Conservation (phyloP, 2,797 vertebrate genomes). For the Galago senegalensis region DNA sequence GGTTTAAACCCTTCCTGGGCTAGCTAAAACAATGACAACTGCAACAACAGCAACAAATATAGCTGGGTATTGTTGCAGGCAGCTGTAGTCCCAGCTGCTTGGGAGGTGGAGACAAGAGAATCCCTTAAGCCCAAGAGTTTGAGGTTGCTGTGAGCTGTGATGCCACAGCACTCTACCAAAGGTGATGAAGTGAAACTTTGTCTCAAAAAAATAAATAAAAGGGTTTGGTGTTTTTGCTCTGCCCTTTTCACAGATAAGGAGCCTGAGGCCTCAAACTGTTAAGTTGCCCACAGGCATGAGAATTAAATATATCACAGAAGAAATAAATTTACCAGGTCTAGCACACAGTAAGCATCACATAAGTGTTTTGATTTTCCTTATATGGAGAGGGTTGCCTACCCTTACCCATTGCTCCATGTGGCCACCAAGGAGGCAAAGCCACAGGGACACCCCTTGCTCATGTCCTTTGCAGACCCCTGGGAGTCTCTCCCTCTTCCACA, state of each 20-base stretch:
- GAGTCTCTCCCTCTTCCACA: background rate
- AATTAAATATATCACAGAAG: background rate
- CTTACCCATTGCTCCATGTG: background rate
- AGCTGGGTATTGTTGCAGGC: too few relatives aligned
- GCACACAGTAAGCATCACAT: too few relatives aligned
- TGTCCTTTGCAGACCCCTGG: background rate
- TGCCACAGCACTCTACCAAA: too few relatives aligned
- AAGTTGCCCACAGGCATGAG: background rate
- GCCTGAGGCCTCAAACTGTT: background rate
- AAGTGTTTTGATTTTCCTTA: background rate
- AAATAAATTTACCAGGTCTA: background rate
- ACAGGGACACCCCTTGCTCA: accelerated
- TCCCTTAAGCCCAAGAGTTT: too few relatives aligned
- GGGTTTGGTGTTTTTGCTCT: background rate
- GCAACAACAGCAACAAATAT: too few relatives aligned
- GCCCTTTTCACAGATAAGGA: background rate
- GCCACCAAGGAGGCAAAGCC: background rate
- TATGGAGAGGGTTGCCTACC: background rate
- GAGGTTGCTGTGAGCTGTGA: too few relatives aligned
- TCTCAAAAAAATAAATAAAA: background rate
- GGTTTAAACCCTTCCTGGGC: too few relatives aligned
- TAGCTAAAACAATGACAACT: too few relatives aligned
- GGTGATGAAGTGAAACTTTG: too few relatives aligned
- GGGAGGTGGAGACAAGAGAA: too few relatives aligned
- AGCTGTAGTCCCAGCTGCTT: too few relatives aligned